Evolutionary conservation across 2,888 invertebrate genomes (phyloP), one percentile per base, ranked within the genome.

Genomic region (Agonopterix arenella): DNA sequence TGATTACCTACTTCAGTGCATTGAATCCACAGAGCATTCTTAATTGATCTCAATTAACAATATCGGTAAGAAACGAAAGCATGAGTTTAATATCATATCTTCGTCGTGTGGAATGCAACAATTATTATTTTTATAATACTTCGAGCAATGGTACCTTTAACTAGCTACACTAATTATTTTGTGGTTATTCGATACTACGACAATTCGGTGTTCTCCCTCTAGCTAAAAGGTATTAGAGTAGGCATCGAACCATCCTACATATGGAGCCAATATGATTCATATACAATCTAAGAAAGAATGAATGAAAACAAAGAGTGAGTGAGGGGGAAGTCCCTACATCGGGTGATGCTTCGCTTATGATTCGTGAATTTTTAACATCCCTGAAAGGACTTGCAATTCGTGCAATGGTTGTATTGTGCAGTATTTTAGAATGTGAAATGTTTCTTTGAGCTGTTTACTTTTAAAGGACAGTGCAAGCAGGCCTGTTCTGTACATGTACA

Each of bases 311-410:
- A 43, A 43, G 8, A 11, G 43, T 43, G 11, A 11, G 13, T n/a
- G 41, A 43, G 8, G 13, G 16, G 10, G 1, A 11, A 7, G 41
- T 41, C 40, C 16, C 5, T 45, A 62, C 65, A 64, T 66, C 64
- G 8, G 28, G 28, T 28, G 7, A 68, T 67, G 72, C 70, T 73
- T 71, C 79, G 75, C 73, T 78, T 80, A 77, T 77, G 78, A 74
- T 70, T 80, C 76, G 65, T 83, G 79, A 79, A 83, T 83, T 80
- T 81, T 83, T 84, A 81, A 84, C 71, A 56, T 61, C 68, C 59
- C 66, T 70, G 68, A 75, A 68, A 75, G 75, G 71, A 72, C 71
- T 61, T 73, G 67, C 69, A 72, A 64, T 64, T 61, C 55, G 55
- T 56, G 61, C 58, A 64, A 67, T 58, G 54, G 54, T 56, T 55